Percentiles rank a stretch among this genome's conserved stretches.
These are phyloP conservation scores for Dicerorhinus sumatrensis DNA, from an alignment of 2,113 vertebrate genomes.

Conservation along the genomic window DNA sequence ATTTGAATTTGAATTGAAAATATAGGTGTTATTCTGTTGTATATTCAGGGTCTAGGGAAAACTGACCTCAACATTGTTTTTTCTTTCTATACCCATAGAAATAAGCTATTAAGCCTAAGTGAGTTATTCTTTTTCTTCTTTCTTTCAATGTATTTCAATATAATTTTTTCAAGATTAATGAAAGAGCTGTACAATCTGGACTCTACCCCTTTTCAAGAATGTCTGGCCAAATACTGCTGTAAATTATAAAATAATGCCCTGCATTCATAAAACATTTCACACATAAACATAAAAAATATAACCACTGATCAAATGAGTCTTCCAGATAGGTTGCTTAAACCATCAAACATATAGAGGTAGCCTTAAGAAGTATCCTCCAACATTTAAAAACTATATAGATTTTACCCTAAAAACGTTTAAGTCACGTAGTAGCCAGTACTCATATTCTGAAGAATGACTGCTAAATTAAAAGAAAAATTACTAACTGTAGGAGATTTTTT, in stretches of 20 bases:
- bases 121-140: conserved; percentile 27
- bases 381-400: conserved; percentile 64
- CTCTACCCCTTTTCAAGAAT: conserved; percentile 49
- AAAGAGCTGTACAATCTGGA: conserved; percentile 41
- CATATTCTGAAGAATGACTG: neutral
- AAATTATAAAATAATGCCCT: conserved; percentile 80
- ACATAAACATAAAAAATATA: conserved; percentile 78
- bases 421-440: neutral
- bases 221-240: conserved; percentile 64
- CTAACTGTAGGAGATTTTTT: neutral
- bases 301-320: conserved; percentile 68
- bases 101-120: conserved; percentile 59
- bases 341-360: conserved; percentile 53
- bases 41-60: neutral
- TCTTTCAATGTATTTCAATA: conserved; percentile 58
- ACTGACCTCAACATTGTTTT: neutral
- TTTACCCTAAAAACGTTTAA: conserved; percentile 36
- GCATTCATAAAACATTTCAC: conserved; percentile 79
- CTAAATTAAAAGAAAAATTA: neutral
- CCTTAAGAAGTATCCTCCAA: conserved; percentile 55
- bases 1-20: neutral
- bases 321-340: conserved; percentile 67
- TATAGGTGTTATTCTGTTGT: neutral
- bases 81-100: conserved; percentile 64
- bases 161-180: conserved; percentile 60